Evolutionary conservation across 2,888 invertebrate genomes (phyloP), one percentile per base, ranked within the genome.

Genomic region (Polyommatus icarus): DNA sequence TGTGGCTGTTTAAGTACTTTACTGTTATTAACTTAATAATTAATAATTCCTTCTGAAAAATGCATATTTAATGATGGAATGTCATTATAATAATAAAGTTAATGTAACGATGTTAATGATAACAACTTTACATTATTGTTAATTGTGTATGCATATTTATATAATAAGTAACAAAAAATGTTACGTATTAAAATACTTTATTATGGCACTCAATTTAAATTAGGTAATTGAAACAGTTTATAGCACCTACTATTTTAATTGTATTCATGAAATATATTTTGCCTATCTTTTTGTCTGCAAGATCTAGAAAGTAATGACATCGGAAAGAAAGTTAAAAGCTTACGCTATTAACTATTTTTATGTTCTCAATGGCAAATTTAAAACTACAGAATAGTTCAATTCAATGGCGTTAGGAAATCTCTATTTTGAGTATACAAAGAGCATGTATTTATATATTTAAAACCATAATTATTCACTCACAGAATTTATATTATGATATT

Each of bases 71-170:
- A 67, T 29, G 32, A 67, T 67, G 29, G 76, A 76, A 71, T 50
- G 50, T 12, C 76, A 76, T 76, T 76, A 71, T 76, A 10, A 20
- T 50, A 71, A 71, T 18, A 61, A 71, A 67, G 54, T 76, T 50
- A 67, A 67, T 29, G 5, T 29, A 10, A 46, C 46, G 5, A 29
- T 67, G 15, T 15, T 15, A 67, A 29, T 29, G 29, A 6, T 67
- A 32, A 67, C 15, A 67, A 67, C 67, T 67, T 18, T 32, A 32
- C 15, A 15, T 29, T 29, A 67, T 18, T 29, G 29, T 12, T 61
- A 15, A 67, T 67, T 67, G 15, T 0, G 29, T 29, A 6, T 67
- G 54, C 54, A 50, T 15, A 50, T 50, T 15, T 50, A 29, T 24
- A 5, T 67, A 29, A 29, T 1, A 15, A 67, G 24, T 29, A 15